These are phyloP conservation scores for Drosophila ficusphila DNA, from an alignment of 1,140 invertebrate genomes.

Conservation along the genomic window DNA sequence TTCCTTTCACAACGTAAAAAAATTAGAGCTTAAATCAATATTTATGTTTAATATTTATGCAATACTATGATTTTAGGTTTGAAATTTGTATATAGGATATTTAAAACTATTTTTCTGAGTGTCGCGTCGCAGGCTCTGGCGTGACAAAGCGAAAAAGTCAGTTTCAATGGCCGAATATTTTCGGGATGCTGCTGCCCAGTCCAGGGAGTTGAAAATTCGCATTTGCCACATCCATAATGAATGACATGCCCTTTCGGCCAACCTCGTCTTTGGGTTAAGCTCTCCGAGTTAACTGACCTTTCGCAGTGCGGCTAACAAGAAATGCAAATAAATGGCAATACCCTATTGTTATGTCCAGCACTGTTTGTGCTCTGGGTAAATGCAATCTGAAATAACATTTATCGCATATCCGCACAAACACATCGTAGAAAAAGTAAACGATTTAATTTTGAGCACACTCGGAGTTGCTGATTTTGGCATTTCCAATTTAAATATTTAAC, in stretches of 20 bases:
- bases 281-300: conserved; percentile 70
- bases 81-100: too few species aligned
- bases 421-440: conserved; percentile 14
- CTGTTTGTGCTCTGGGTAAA: neutral
- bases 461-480: conserved; percentile 35
- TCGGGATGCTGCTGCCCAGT: conserved; percentile 31
- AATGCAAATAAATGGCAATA: conserved; percentile 31
- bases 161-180: conserved; percentile 51
- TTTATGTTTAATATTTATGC: too few species aligned
- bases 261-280: conserved; percentile 45
- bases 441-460: conserved; percentile 17
- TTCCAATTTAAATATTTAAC: conserved; percentile 53
- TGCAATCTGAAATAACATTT: conserved; percentile 34
- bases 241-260: conserved; percentile 44
- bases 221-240: conserved; percentile 69
- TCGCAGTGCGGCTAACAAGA: conserved; percentile 37
- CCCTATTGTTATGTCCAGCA: conserved; percentile 16
- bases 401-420: neutral
- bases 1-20: too few species aligned
- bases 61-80: too few species aligned
- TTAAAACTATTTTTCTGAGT: neutral
- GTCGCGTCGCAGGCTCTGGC: conserved; percentile 30
- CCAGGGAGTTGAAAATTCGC: conserved; percentile 53
- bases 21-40: too few species aligned
- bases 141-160: conserved; percentile 73